Percentiles rank a stretch among this genome's conserved stretches.
Conservation (phyloP, 2,888 invertebrate genomes). For the Monochamus alternatus region DNA sequence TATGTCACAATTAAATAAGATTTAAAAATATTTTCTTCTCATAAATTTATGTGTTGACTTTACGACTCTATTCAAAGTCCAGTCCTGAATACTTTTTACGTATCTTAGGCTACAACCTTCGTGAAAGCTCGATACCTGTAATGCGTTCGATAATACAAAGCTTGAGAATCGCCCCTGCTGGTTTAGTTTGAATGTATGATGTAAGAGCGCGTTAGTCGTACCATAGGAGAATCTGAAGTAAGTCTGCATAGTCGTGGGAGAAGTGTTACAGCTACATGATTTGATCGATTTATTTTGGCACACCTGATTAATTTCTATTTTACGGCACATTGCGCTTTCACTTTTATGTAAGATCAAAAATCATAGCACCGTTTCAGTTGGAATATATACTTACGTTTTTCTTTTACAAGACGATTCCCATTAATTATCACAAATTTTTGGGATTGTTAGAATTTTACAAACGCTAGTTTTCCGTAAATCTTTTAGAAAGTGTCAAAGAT, state of each 20-base stretch:
- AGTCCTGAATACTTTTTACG: not conserved
- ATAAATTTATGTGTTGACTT: too few species aligned
- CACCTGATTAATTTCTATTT: not conserved
- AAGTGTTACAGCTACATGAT: not conserved
- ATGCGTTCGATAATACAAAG: not conserved
- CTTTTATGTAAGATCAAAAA: not conserved
- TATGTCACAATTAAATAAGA: not conserved
- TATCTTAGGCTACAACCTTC: slow-evolving; percentile 22
- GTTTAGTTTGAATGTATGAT: slow-evolving; percentile 15
- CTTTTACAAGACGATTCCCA: too few species aligned
- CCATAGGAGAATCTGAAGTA: not conserved
- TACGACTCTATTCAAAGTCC: too few species aligned
- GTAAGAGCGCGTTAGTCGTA: slow-evolving; percentile 19
- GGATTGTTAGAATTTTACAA: too few species aligned
- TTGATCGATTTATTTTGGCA: not conserved
- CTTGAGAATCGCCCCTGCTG: not conserved
- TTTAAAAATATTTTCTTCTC: not conserved
- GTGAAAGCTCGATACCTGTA: slow-evolving; percentile 28
- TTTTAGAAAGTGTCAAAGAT: too few species aligned
- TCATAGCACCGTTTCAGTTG: too few species aligned
- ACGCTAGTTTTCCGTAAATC: too few species aligned
- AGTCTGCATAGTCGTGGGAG: not conserved
- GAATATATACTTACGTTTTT: too few species aligned
- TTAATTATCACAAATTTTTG: too few species aligned
- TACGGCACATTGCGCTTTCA: not conserved